Base-by-base conservation (phyloP, 2,113 vertebrate genomes). In the Prochilodus magdalenae region DNA sequence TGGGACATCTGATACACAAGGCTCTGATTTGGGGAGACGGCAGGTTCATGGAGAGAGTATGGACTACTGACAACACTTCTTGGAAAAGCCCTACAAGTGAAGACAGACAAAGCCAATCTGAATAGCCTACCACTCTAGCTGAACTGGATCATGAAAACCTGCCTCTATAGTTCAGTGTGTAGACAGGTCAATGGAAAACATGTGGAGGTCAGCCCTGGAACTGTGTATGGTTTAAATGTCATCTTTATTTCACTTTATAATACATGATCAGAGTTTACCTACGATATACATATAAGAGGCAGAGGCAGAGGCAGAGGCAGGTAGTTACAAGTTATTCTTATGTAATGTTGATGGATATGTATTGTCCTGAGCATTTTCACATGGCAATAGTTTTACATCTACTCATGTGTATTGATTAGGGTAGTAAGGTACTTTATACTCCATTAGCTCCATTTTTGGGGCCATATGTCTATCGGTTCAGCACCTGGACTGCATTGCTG, bases 71-170 rank as follows among this genome's bases (percentile, higher is more conserved):
- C 27, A 22, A 16, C 24, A 55, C 40, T 66, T 81, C 47, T 27
- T 55, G 47, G 60, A 81, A 73, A 55, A 44, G 29, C 6, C 16
- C 30, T 16, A 15, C 27, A 40, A 29, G 60, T 29, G 33, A 66
- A 65, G 70, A 80, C 70, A 33, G 72, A 47, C n/a, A 30, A 74
- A 40, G 62, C 20, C 27, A 57, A 47, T 13, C 18, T 67, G 72
- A 22, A 66, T 22, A 67, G 49, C 47, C 53, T 24, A 36, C 51
- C 11, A 13, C 29, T 59, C 20, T 5, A 20, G 14, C 18, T n/a
- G 20, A 33, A 57, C 30, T 30, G 20, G 16, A 27, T 20, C 29
- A 57, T 60, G 18, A 75, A 59, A 24, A 55, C 15, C 26, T 30
- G 71, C 26, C 55, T 73, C 71, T 55, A 12, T 22, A 44, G 15